phyloP scores from a whole-genome alignment of 2,797 vertebrate genomes.

The Fratercula arctica region DNA sequence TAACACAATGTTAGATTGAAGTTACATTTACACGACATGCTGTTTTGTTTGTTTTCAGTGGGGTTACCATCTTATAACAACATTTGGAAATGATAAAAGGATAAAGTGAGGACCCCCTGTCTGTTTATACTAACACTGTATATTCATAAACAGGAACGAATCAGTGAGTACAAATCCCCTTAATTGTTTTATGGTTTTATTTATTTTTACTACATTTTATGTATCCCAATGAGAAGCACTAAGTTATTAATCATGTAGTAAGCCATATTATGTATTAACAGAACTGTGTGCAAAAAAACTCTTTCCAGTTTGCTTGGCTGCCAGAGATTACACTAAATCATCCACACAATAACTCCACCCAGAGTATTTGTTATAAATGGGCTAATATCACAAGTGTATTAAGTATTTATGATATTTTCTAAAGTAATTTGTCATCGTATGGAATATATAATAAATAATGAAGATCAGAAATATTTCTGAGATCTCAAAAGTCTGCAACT shows the following conservation, averaged over 20 bases:
- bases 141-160: slow-evolving; percentile 48
- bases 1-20: slow-evolving; percentile 40
- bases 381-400: neutral
- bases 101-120: slow-evolving; percentile 55
- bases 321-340: neutral
- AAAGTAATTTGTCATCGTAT: neutral
- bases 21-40: slow-evolving; percentile 59
- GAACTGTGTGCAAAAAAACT: neutral
- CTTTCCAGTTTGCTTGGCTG: neutral
- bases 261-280: neutral
- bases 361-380: neutral
- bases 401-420: neutral
- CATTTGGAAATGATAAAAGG: slow-evolving; percentile 72
- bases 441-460: neutral
- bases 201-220: slow-evolving; percentile 55
- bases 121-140: slow-evolving; percentile 60
- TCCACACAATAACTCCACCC: neutral
- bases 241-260: slow-evolving; percentile 18
- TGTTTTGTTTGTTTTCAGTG: slow-evolving; percentile 68
- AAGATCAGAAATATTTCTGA: neutral
- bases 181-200: slow-evolving; percentile 57
- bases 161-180: slow-evolving; percentile 52
- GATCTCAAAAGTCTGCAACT: neutral
- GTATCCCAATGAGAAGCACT: neutral
- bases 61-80: slow-evolving; percentile 58